Conservation (phyloP, 2,888 invertebrate species). For the Aelia acuminata region DNA sequence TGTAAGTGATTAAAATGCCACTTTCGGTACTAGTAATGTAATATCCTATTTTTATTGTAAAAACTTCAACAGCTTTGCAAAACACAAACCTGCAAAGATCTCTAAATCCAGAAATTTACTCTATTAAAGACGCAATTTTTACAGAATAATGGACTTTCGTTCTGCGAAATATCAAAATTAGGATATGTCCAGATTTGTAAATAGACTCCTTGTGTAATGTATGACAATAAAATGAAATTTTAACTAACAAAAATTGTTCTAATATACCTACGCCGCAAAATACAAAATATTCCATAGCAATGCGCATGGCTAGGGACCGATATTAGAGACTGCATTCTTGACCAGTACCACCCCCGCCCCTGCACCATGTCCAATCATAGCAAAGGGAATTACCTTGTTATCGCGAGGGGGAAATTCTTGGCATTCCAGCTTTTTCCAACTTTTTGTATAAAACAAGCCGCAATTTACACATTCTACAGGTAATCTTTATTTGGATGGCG, state of each 20-base stretch:
- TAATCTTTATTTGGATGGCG: conserved; percentile 10
- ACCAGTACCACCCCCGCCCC: background rate
- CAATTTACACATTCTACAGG: conserved; percentile 10
- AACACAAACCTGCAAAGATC: too few species aligned
- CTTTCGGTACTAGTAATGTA: too few species aligned
- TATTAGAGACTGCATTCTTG: conserved; percentile 1
- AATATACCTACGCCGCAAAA: background rate
- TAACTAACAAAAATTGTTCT: background rate
- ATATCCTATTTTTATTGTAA: too few species aligned
- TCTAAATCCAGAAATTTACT: too few species aligned
- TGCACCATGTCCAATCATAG: conserved; percentile 17
- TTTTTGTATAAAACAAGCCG: conserved; percentile 12
- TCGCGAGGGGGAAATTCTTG: background rate
- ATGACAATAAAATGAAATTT: too few species aligned
- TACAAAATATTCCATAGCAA: background rate
- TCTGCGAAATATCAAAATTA: too few species aligned
- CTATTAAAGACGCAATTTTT: too few species aligned
- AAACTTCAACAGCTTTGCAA: too few species aligned
- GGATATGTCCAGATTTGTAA: too few species aligned
- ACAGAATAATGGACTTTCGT: too few species aligned
- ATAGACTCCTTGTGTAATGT: too few species aligned
- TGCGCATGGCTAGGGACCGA: background rate
- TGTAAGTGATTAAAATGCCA: too few species aligned
- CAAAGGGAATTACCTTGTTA: conserved; percentile 8
- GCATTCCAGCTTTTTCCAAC: background rate